Evolutionary conservation across 2,113 vertebrate species (phyloP).

Genomic region (Cisticola juncidis): DNA sequence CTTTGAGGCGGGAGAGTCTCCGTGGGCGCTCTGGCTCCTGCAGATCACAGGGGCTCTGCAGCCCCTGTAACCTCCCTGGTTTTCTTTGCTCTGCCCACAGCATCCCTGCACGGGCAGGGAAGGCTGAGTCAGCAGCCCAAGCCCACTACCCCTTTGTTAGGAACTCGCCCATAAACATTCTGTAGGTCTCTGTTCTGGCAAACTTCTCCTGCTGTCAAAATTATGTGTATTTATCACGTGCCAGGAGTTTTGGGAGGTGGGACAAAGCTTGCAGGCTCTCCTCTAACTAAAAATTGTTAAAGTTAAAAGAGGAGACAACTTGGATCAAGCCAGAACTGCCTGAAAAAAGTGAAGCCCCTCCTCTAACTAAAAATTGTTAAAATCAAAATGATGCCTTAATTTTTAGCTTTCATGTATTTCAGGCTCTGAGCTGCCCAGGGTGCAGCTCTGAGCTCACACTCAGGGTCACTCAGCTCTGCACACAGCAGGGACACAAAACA

Average conservation of each 20-base stretch:
- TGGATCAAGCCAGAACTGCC: too few relatives aligned
- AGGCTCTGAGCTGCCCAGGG: neutral
- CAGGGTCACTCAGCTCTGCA: neutral
- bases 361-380: neutral
- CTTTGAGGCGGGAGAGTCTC: slow-evolving; percentile 57
- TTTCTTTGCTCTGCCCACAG: neutral
- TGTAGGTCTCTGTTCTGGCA: neutral
- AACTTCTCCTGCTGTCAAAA: neutral
- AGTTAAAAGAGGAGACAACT: neutral
- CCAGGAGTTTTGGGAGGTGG: neutral
- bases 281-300: neutral
- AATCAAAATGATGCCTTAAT: neutral
- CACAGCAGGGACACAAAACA: neutral
- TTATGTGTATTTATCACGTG: accelerated
- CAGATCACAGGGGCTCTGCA: slow-evolving; percentile 52
- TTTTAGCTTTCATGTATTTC: neutral
- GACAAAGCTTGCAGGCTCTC: neutral
- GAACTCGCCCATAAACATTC: neutral
- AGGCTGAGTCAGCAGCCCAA: slow-evolving; percentile 55
- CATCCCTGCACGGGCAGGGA: neutral
- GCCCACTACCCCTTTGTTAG: neutral
- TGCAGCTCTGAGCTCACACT: neutral
- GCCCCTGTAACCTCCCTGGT: slow-evolving; percentile 18
- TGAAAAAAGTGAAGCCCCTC: too few relatives aligned
- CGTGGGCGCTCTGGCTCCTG: neutral